These are phyloP conservation scores for Amia ocellicauda DNA, from an alignment of 2,113 vertebrate species.

Conservation along the genomic window DNA sequence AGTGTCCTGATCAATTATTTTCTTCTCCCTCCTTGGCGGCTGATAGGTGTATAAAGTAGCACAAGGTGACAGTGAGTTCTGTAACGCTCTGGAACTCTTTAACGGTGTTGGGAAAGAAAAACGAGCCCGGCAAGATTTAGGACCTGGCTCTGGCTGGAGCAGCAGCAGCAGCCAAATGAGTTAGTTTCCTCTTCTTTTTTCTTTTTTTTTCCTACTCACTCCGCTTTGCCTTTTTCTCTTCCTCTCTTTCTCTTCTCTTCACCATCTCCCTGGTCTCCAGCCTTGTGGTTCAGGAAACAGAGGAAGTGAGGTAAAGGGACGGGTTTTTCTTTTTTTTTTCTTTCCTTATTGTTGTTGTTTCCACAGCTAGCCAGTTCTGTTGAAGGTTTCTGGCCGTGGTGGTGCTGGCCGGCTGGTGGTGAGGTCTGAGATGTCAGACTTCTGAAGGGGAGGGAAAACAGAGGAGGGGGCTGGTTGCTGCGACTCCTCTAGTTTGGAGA, in stretches of 20 bases:
- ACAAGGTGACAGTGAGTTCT: slow-evolving; percentile 9
- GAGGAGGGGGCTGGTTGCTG: background rate
- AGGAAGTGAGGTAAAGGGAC: slow-evolving; percentile 28
- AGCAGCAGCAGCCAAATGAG: slow-evolving; percentile 47
- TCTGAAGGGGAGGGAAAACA: slow-evolving; percentile 37
- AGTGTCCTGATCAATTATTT: slow-evolving; percentile 33
- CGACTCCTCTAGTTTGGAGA: background rate
- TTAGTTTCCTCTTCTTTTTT: slow-evolving; percentile 58
- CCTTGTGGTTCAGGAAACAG: slow-evolving; percentile 31
- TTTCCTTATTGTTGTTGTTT: slow-evolving; percentile 15
- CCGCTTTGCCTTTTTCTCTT: slow-evolving; percentile 49
- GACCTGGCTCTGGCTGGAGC: slow-evolving; percentile 48
- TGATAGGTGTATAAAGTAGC: slow-evolving; percentile 21
- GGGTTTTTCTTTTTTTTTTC: slow-evolving; percentile 12
- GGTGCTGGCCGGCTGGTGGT: slow-evolving; percentile 33
- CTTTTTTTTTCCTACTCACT: slow-evolving; percentile 33
- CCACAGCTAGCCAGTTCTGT: slow-evolving; percentile 8
- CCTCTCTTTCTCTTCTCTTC: slow-evolving; percentile 61
- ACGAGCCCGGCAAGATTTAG: slow-evolving; percentile 33
- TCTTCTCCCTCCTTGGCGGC: slow-evolving; percentile 14
- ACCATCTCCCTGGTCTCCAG: slow-evolving; percentile 47
- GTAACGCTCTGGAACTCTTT: slow-evolving; percentile 17
- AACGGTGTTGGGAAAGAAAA: slow-evolving; percentile 20
- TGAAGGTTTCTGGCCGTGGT: slow-evolving; percentile 17
- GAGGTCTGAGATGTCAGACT: slow-evolving; percentile 36